Evolutionary conservation across 1,140 invertebrate species (phyloP).

Genomic region (Drosophila santomea): DNA sequence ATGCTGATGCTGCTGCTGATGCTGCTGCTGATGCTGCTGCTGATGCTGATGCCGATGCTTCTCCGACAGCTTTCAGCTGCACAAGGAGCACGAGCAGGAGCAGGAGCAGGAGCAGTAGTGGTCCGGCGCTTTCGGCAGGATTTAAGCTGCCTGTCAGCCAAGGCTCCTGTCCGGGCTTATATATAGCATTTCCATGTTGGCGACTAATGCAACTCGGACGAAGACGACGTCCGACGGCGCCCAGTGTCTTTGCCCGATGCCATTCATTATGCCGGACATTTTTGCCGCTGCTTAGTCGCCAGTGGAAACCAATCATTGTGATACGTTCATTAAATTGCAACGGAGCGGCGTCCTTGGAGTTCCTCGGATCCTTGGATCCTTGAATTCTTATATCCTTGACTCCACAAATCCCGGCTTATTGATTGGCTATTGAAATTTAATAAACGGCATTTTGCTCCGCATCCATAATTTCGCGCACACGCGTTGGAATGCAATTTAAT

Average conservation of each 20-base stretch:
- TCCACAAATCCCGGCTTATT: constrained; percentile 38
- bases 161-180: constrained; percentile 63
- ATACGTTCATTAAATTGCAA: constrained; percentile 80
- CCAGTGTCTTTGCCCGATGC: constrained; percentile 77
- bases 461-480: constrained; percentile 65
- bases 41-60: constrained; percentile 31
- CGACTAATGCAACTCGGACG: constrained; percentile 77
- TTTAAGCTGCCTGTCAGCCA: constrained; percentile 81
- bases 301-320: constrained; percentile 82
- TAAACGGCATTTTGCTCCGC: constrained; percentile 55
- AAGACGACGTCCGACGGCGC: constrained; percentile 53
- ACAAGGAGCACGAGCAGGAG: constrained; percentile 3
- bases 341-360: constrained; percentile 12
- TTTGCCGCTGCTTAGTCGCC: constrained; percentile 77
- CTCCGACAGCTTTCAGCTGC: constrained; percentile 17
- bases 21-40: constrained; percentile 6
- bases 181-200: constrained; percentile 82
- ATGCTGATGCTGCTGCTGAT: neutral
- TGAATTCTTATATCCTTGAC: too few species aligned
- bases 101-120: neutral
- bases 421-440: constrained; percentile 68
- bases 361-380: neutral
- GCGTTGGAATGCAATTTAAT: constrained; percentile 72
- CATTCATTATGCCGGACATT: constrained; percentile 82
- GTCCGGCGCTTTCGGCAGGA: constrained; percentile 72